Conservation (phyloP, 37 sponge, comb jelly and placozoan species). For the Bolinopsis microptera region DNA sequence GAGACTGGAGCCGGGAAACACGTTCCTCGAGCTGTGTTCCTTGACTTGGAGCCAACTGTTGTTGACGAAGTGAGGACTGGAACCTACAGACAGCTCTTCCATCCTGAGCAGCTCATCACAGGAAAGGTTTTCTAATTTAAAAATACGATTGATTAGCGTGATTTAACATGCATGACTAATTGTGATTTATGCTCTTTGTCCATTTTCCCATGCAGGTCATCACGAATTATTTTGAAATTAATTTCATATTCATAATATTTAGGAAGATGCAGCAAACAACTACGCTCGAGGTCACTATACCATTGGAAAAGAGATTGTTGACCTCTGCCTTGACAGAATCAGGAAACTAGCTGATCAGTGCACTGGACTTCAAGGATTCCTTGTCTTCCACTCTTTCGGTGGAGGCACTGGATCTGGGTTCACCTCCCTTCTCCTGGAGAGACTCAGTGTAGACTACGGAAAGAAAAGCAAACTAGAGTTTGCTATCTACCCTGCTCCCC, state of each 20-base stretch:
- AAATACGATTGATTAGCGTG: no score
- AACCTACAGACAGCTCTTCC: conserved; percentile 84
- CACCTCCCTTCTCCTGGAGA: conserved; percentile 69
- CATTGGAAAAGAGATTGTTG: conserved; percentile 75
- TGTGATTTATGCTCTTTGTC: no score
- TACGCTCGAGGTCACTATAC: conserved; percentile 86
- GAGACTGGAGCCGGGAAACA: conserved; percentile 92
- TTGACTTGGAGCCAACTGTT: conserved; percentile 97
- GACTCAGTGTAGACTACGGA: conserved; percentile 68
- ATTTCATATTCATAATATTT: not conserved
- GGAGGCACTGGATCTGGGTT: conserved; percentile 74
- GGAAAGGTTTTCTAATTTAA: conserved; percentile 68
- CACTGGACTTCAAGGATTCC: conserved; percentile 72
- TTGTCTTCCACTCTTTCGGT: conserved; percentile 73
- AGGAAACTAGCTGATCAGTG: conserved; percentile 74
- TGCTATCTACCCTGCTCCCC: conserved; percentile 75
- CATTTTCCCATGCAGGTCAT: no score
- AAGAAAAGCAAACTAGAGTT: conserved; percentile 71
- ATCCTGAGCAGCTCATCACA: conserved; percentile 83
- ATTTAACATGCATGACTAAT: no score
- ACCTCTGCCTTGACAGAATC: conserved; percentile 73
- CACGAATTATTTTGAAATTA: no score
- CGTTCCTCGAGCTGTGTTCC: conserved; percentile 92
- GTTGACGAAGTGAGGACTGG: conserved; percentile 90
- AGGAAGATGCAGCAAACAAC: conserved; percentile 85